Conservation (phyloP, 2,888 invertebrate genomes). For the Torymus aiolomorphi region DNA sequence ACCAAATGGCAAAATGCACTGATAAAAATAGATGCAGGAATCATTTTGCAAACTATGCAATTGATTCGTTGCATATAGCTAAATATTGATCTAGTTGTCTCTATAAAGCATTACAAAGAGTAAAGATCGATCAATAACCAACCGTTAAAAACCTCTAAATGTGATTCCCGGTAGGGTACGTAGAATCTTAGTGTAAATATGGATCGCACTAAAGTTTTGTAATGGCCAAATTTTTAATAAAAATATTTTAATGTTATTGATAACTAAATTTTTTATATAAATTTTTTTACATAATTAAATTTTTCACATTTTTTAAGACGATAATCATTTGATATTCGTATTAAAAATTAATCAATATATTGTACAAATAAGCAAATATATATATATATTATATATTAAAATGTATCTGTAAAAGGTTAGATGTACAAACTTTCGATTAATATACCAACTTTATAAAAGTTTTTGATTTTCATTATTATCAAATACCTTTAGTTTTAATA, state of each 20-base stretch:
- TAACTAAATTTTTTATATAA: conserved; percentile 16
- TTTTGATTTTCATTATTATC: neutral
- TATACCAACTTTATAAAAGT: conserved; percentile 16
- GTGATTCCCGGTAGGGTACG: neutral
- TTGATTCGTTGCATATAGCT: too few relatives aligned
- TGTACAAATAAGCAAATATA: conserved; percentile 23
- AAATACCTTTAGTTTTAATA: too few relatives aligned
- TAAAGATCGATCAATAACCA: too few relatives aligned
- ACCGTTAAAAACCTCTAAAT: neutral
- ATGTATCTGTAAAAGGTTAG: conserved; percentile 4
- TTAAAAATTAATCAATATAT: conserved; percentile 14
- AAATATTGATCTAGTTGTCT: too few relatives aligned
- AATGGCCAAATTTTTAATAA: conserved; percentile 1
- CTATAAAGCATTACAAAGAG: too few relatives aligned
- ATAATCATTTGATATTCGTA: conserved; percentile 27
- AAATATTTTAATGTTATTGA: conserved; percentile 1
- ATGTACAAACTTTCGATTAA: conserved; percentile 20
- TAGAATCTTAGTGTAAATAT: conserved; percentile 16
- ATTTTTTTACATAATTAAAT: conserved; percentile 18
- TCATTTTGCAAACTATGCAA: too few relatives aligned
- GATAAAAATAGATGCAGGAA: too few relatives aligned
- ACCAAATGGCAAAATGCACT: too few relatives aligned
- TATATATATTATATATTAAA: conserved; percentile 9
- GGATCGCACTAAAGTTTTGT: conserved; percentile 1
- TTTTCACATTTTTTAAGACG: conserved; percentile 1